Base-by-base conservation (phyloP, 1,140 invertebrate genomes). In the Drosophila bocki region DNA sequence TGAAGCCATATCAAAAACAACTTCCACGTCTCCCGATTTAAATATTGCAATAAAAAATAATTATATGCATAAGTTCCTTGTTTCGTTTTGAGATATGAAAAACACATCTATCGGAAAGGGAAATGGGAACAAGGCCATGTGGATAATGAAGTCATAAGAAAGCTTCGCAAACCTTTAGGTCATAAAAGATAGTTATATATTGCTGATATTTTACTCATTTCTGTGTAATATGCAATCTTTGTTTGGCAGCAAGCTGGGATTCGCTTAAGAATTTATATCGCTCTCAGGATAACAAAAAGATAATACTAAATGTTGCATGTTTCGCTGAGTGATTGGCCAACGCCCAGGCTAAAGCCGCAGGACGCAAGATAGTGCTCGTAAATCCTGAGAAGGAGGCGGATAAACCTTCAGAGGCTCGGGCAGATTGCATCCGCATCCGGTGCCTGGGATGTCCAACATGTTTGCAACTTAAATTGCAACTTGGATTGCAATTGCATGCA, bases 351-450 rank as follows among this genome's bases (percentile, higher is more conserved):
- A 8, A 15, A 7, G 32, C 39, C 37, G 15, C 22, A 19, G 35
- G 35, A 53, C 7, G 17, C 22, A 45, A 32, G 37, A 48, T 22
- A 33, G 29, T 19, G 64, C 33, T 47, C 44, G 65, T 51, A 67
- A 63, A 62, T 47, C 32, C 45, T 17, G 19, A 35, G 42, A 63
- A 44, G 37, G 37, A 42, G 47, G 59, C 45, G 32, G 47, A 37
- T 67, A 54, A 67, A 11, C n/a, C 48, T 45, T 29, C 67, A 37
- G 68, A 60, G 69, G 35, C 53, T 37, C 39, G 17, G 53, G 67
- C 69, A 47, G 53, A 72, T 72, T 72, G 69, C 69, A 42, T 72
- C 62, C 60, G 64, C 64, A 67, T 67, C 64, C 64, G 47, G 9
- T 69, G 48, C n/a, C 39, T 37, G 63, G 17, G 22, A 35, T 48